Base-by-base conservation (phyloP, 2,888 invertebrate species). In the Orthonevra nobilis region DNA sequence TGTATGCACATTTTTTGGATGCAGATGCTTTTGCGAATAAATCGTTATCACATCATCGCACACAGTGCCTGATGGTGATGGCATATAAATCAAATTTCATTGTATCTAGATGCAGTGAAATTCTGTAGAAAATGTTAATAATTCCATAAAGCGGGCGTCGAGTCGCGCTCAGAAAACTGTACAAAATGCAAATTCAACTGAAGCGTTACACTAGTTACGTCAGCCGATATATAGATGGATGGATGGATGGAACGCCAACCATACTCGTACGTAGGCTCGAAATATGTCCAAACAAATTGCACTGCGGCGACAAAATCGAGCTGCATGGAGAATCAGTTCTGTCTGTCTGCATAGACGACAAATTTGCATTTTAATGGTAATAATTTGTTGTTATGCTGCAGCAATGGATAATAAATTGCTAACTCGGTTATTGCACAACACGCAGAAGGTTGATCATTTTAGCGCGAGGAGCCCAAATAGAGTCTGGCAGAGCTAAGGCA, bases 311-410 rank as follows among this genome's bases (percentile, higher is more conserved):
- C 61, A 63, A 75, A 73, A 73, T 48, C 12, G 46, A 66, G 36
- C 60, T 63, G 23, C 19, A 26, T 36, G 40, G 12, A 66, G 77
- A 72, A 72, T 77, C 36, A 26, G 63, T 70, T 63, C 64, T 58
- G 30, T n/a, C n/a, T 38, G 60, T 30, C n/a, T 44, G 50, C 14
- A 36, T 28, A 61, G 81, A 81, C 69, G 81, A 81, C 74, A 81
- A 74, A 81, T 81, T 81, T 81, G 74, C 74, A 81, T 81, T 81
- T 81, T 81, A 81, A 81, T 81, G 81, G 69, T 69, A 81, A 81
- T 81, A 81, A 81, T 81, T 81, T 81, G 81, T 81, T 81, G 74
- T 56, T 79, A 79, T 79, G 68, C 56, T 61, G 42, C 61, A 50
- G 73, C 66, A 61, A 79, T 79, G 66, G 66, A 68, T 79, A 73